These are phyloP conservation scores for Patagioenas fasciata DNA, from an alignment of 2,113 vertebrate genomes.

Conservation along the genomic window DNA sequence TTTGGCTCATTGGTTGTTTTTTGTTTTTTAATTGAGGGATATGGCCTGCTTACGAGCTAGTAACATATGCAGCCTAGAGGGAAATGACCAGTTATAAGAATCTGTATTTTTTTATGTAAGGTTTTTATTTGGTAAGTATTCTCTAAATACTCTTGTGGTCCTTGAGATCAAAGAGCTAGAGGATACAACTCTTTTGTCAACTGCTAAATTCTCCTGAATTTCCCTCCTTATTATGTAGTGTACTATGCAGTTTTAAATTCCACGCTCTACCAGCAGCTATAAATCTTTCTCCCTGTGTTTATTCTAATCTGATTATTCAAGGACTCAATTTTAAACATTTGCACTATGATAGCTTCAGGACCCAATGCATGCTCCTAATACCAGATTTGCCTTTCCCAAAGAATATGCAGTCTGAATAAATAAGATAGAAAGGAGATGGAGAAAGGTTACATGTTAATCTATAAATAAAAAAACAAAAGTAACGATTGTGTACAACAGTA, in stretches of 20 bases:
- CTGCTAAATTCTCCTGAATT: not conserved
- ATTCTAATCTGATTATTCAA: slow-evolving; percentile 18
- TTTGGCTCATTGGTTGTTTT: fast-evolving
- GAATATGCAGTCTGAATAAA: slow-evolving; percentile 30
- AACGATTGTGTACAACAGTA: not conserved
- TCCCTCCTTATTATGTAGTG: not conserved
- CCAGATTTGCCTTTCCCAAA: not conserved
- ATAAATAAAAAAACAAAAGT: slow-evolving; percentile 3
- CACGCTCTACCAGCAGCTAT: not conserved
- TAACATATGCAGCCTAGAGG: not conserved
- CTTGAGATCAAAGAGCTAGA: not conserved
- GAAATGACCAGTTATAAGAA: not conserved
- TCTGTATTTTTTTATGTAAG: not conserved
- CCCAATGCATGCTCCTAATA: not conserved
- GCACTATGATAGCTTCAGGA: not conserved
- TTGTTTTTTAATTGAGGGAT: not conserved
- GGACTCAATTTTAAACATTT: slow-evolving; percentile 12
- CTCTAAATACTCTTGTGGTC: not conserved
- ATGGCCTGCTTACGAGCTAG: not conserved
- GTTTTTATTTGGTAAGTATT: not conserved
- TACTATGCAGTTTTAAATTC: not conserved
- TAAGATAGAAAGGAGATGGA: not conserved
- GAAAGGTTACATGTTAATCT: not conserved
- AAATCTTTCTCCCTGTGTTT: not conserved
- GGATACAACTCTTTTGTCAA: not conserved